A percentile compares a stretch with the other conserved stretches of the same genome.
Conservation (phyloP, 2,113 vertebrate species). For the Tapirus terrestris region DNA sequence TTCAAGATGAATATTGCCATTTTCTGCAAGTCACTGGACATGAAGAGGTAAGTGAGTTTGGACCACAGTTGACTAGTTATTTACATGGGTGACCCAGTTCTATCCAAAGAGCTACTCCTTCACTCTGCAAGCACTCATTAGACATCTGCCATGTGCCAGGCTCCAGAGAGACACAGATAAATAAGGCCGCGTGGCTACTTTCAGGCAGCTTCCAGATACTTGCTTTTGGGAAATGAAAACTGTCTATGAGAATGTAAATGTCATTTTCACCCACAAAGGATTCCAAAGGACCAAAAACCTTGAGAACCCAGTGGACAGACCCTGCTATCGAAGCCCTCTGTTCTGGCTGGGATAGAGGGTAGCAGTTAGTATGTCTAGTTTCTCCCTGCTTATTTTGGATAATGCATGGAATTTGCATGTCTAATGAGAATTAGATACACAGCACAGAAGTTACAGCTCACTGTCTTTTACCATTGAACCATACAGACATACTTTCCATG, state of each 20-base stretch:
- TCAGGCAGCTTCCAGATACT: background rate
- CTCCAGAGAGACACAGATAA: background rate
- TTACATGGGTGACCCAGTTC: background rate
- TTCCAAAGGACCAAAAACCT: background rate
- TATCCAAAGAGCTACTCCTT: background rate
- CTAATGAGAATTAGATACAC: background rate
- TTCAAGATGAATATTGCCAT: constrained; percentile 87
- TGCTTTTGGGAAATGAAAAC: background rate
- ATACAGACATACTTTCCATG: background rate
- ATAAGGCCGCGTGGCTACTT: background rate
- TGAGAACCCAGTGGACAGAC: background rate
- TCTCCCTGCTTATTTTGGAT: background rate
- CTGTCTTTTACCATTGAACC: background rate
- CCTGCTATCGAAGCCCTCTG: background rate
- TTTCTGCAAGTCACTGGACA: constrained; percentile 86
- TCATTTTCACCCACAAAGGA: background rate
- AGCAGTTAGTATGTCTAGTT: background rate
- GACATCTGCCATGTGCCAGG: background rate
- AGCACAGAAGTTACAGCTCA: background rate
- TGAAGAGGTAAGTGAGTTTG: constrained; percentile 76
- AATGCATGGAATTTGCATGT: background rate
- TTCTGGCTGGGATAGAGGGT: background rate
- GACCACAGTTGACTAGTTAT: background rate
- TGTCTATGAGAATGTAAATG: background rate
- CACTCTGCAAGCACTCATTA: background rate